Evolutionary conservation across 2,113 vertebrate species (phyloP), one percentile per base, ranked within the genome.

Genomic region (Pelobates fuscus): DNA sequence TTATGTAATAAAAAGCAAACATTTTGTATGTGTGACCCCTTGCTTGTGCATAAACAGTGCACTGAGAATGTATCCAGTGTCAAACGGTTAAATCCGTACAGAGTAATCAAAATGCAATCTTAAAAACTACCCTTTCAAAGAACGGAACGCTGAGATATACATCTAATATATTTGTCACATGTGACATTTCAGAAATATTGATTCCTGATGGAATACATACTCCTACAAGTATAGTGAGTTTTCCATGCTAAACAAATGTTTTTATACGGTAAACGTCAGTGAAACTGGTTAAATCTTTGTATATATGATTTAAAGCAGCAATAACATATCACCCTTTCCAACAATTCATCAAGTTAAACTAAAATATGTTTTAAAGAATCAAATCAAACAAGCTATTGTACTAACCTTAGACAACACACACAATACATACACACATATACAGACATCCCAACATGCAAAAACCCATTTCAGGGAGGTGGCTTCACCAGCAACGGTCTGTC

Each of bases 121-220:
- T 23, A 8, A 60, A 25, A 60, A 60, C 21, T 49, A 27, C 18
- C 25, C 11, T 60, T 60, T 25, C 58, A 12, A 11, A 27, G 58
- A 60, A 60, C 17, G 58, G 14, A 60, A 26, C 27, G 25, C 25
- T 14, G 58, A 60, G 58, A 60, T 60, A 27, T 49, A 49, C 24
- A 18, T 18, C 25, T 67, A 20, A 41, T 65, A 32, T 64, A 27
- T 67, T 46, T 26, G 65, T 67, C 43, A 60, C 23, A 27, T 46
- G 26, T 67, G 65, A 67, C 65, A 67, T 67, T 67, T 67, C 20
- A 67, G 37, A 67, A 67, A 67, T 46, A 67, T 67, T 29, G 65
- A 67, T 67, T 52, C 41, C 41, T 44, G 11, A 23, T 24, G n/a
- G n/a, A n/a, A n/a, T 46, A 43, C 21, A 24, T 23, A 43, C 55